These are phyloP conservation scores for Xylota sylvarum DNA, from an alignment of 2,888 invertebrate genomes.

Conservation along the genomic window DNA sequence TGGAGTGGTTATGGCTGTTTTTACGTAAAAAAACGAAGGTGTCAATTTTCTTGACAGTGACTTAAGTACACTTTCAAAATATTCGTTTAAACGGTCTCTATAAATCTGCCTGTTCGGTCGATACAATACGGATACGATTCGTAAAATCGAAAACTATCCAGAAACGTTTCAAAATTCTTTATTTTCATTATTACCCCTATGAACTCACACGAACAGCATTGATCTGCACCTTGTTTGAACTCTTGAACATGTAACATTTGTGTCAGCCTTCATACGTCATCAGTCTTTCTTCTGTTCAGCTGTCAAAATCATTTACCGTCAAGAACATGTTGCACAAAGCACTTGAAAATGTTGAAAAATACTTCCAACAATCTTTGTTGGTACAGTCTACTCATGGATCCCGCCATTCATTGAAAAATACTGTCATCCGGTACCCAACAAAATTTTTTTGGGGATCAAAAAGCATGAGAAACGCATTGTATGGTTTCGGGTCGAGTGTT, in stretches of 20 bases:
- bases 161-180: no score
- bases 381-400: slow-evolving; percentile 34
- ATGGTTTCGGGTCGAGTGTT: slow-evolving; percentile 68
- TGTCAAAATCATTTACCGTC: slow-evolving; percentile 74
- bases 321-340: slow-evolving; percentile 47
- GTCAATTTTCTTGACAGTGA: no score
- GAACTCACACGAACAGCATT: slow-evolving; percentile 18
- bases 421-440: slow-evolving; percentile 61
- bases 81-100: no score
- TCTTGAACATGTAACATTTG: slow-evolving; percentile 34
- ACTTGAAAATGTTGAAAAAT: slow-evolving; percentile 59
- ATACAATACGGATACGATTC: no score
- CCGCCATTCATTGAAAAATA: slow-evolving; percentile 36
- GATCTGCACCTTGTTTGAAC: slow-evolving; percentile 64
- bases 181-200: slow-evolving; percentile 17
- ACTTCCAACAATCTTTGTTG: slow-evolving; percentile 24
- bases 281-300: slow-evolving; percentile 56
- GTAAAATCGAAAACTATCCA: no score
- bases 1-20: no score
- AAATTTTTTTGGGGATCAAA: slow-evolving; percentile 61
- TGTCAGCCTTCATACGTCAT: slow-evolving; percentile 65
- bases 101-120: no score
- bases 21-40: no score
- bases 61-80: no score
- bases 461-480: slow-evolving; percentile 63